Evolutionary conservation across 2,888 invertebrate species (phyloP), one percentile per base, ranked within the genome.

Genomic region (Noctua janthina): DNA sequence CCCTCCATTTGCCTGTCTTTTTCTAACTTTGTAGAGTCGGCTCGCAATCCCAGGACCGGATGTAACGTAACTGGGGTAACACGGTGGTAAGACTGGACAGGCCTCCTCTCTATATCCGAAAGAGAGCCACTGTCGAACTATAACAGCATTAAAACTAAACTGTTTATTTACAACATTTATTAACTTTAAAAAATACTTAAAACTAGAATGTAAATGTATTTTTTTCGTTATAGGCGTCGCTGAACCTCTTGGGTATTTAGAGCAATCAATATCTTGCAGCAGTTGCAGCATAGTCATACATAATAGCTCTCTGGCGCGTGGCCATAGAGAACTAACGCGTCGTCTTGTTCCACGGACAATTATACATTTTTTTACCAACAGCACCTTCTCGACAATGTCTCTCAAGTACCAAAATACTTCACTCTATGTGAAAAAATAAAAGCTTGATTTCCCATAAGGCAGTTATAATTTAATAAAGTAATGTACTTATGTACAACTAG

Each of bases 401-500:
- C n/a, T n/a, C 6, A 62, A 62, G 15, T 7, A 29, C 62, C 29
- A 29, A 62, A 29, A 66, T 20, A 64, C 35, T 35, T 2, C 39
- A 29, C 35, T 64, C n/a, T 29, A 4, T n/a, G 13, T 69, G 62
- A 74, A 29, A 46, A 74, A 78, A 85, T 69, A 78, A 86, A 74
- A 54, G 67, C 62, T 39, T 74, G 13, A 39, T 20, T 23, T 79
- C 35, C 72, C 71, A 23, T 23, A n/a, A 6, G 69, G 74, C 75
- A 29, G 8, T 74, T 78, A 69, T 79, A 86, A 74, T 70, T 71
- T 78, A 82, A 75, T 76, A 78, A 49, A 82, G 70, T 79, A 78
- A 76, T 73, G 39, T 87, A 87, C 79, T 79, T 80, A 74, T 73
- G 39, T 87, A 87, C 79, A 85, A 76, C 76, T 87, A 87, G 76